A percentile compares a stretch with the other conserved stretches of the same genome.
These are phyloP conservation scores for Anolis apletophallus DNA, from an alignment of 2,797 vertebrate species.

Conservation along the genomic window DNA sequence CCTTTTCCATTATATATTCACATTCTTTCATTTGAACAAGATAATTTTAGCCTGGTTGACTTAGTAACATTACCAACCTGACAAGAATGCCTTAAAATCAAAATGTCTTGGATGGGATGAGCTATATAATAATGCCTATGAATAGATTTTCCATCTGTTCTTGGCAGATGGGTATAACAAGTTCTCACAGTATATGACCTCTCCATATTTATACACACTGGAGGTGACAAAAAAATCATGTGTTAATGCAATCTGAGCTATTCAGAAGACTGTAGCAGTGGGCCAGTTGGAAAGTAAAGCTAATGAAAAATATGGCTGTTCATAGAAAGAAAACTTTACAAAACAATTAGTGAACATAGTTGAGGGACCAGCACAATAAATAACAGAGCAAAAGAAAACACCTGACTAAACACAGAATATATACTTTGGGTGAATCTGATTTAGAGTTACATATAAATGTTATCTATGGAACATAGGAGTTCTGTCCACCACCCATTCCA, in stretches of 20 bases:
- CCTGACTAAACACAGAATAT: background rate
- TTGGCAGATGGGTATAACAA: background rate
- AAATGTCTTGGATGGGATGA: background rate
- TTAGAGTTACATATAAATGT: background rate
- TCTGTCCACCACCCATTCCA: background rate
- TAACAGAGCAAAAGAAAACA: background rate
- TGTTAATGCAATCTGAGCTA: background rate
- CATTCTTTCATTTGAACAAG: background rate
- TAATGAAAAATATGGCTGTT: fast-evolving
- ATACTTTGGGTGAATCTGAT: background rate
- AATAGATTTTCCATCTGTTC: constrained; percentile 15
- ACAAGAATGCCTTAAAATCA: background rate
- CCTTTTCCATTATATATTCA: background rate
- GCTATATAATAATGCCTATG: constrained; percentile 31
- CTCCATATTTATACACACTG: background rate
- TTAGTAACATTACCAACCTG: background rate
- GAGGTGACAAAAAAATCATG: background rate
- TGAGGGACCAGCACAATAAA: background rate
- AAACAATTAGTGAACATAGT: background rate
- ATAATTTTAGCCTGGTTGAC: constrained; percentile 1
- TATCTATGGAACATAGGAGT: background rate
- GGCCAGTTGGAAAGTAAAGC: background rate
- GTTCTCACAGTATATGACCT: background rate
- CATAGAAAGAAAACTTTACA: background rate
- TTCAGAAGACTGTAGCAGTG: fast-evolving